Base-by-base conservation (phyloP, 2,888 invertebrate genomes). In the Dasysyrphus albostriatus region DNA sequence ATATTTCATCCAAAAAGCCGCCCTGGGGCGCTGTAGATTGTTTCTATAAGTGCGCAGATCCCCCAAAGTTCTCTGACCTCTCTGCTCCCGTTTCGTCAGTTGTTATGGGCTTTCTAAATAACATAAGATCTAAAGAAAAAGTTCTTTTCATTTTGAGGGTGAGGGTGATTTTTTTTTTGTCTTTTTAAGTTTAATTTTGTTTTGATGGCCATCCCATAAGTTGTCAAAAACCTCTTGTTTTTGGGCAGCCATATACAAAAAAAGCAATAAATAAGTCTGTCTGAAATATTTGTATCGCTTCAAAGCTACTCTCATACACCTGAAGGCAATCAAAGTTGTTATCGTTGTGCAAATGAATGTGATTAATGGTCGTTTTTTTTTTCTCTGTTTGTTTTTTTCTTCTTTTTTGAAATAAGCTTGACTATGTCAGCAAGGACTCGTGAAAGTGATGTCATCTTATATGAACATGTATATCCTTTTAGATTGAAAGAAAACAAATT, bases 281-380 rank as follows among this genome's bases (percentile, higher is more conserved):
- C 47, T 24, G 6, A 34, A 42, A 42, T 24, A 24, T 82, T 63
- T 9, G 37, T 51, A 56, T 70, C 70, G 44, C 73, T 67, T 14
- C n/a, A 67, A 67, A 44, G 42, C 32, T 51, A 47, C n/a, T n/a
- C n/a, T n/a, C 24, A 24, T 24, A 24, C 73, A 73, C 83, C 78
- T 83, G 67, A 44, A 78, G 78, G 78, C 83, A 78, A 73, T 73
- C 72, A 83, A 83, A 78, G 59, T 83, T 83, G 78, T 78, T 83
- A 83, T 78, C 83, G 34, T 49, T 72, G 65, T 65, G 72, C 82
- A 78, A 77, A 72, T 65, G 65, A 59, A 83, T 72, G 47, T 73
- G 73, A 83, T 51, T 67, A 78, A 83, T 83, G 47, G 65, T 70
- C 16, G 42, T 51, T 24, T n/a, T 56, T 79, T 56, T 6, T 61